A percentile compares a stretch with the other conserved stretches of the same genome.
Evolutionary conservation across 1,140 invertebrate species (phyloP).

Genomic region (Tetramorium parvispinum): DNA sequence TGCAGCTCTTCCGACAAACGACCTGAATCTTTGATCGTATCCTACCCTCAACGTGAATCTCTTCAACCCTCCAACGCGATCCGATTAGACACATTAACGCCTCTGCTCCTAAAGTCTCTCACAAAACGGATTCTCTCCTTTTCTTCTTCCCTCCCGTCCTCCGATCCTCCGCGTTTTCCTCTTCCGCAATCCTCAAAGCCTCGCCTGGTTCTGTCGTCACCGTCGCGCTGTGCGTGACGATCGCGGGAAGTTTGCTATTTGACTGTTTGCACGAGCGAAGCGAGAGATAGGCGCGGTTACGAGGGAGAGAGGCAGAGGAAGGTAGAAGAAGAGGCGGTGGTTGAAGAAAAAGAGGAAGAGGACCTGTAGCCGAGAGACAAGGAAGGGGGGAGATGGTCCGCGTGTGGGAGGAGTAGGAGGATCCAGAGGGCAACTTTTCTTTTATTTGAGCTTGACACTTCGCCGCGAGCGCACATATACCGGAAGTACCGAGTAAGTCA

Average conservation of each 20-base stretch:
- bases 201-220: conserved; percentile 51
- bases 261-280: conserved; percentile 71
- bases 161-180: conserved; percentile 11
- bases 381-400: conserved; percentile 67
- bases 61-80: conserved; percentile 4
- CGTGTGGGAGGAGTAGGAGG: conserved; percentile 75
- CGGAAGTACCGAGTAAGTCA: conserved; percentile 75
- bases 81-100: conserved; percentile 36
- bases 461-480: conserved; percentile 77
- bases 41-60: background rate
- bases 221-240: conserved; percentile 43
- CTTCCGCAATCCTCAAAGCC: conserved; percentile 52
- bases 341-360: conserved; percentile 65
- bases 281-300: conserved; percentile 64
- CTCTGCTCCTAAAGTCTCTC: conserved; percentile 7
- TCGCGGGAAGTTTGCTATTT: conserved; percentile 72
- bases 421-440: conserved; percentile 81
- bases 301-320: conserved; percentile 64
- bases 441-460: conserved; percentile 83
- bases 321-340: conserved; percentile 62
- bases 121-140: conserved; percentile 7
- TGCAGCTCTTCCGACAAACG: background rate
- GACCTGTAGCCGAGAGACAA: conserved; percentile 50
- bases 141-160: background rate
- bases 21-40: background rate